Conservation (phyloP, 2,888 invertebrate species). For the Sthenelais limicola region DNA sequence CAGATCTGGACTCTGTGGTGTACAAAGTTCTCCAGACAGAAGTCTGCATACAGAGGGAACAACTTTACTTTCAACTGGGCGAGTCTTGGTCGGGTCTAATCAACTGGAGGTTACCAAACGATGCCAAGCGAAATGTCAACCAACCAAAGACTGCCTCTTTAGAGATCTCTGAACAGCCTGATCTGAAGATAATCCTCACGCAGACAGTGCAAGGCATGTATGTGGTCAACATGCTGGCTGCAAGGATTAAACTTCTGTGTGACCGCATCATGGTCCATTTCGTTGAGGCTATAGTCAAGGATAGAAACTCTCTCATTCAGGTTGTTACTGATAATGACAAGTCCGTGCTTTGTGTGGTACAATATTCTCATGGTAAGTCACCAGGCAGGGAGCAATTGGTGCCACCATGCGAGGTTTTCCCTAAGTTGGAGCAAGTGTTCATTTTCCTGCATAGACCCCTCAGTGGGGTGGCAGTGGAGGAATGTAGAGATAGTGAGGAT, state of each 20-base stretch:
- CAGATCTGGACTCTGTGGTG: slow-evolving; percentile 45
- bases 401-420: slow-evolving; percentile 48
- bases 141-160: slow-evolving; percentile 27
- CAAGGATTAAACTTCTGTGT: slow-evolving; percentile 46
- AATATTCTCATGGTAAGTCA: slow-evolving; percentile 15
- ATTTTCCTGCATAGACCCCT: slow-evolving; percentile 47
- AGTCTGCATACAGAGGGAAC: slow-evolving; percentile 52
- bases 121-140: slow-evolving; percentile 38
- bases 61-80: slow-evolving; percentile 48
- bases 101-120: slow-evolving; percentile 49
- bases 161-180: slow-evolving; percentile 43
- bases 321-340: slow-evolving; percentile 44
- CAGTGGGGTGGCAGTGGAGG: slow-evolving; percentile 27
- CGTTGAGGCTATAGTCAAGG: slow-evolving; percentile 45
- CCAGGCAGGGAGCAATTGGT: slow-evolving; percentile 24
- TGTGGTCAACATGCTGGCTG: slow-evolving; percentile 47
- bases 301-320: slow-evolving; percentile 47
- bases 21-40: slow-evolving; percentile 53
- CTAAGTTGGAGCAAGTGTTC: slow-evolving; percentile 50
- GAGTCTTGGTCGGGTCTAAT: slow-evolving; percentile 51
- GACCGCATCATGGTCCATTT: slow-evolving; percentile 49
- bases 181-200: slow-evolving; percentile 28
- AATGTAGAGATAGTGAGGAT: neutral
- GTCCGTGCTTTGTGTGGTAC: slow-evolving; percentile 44
- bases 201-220: slow-evolving; percentile 47